A percentile compares a stretch with the other conserved stretches of the same genome.
Conservation (phyloP, 2,888 invertebrate species). For the Pheosia tremula region DNA sequence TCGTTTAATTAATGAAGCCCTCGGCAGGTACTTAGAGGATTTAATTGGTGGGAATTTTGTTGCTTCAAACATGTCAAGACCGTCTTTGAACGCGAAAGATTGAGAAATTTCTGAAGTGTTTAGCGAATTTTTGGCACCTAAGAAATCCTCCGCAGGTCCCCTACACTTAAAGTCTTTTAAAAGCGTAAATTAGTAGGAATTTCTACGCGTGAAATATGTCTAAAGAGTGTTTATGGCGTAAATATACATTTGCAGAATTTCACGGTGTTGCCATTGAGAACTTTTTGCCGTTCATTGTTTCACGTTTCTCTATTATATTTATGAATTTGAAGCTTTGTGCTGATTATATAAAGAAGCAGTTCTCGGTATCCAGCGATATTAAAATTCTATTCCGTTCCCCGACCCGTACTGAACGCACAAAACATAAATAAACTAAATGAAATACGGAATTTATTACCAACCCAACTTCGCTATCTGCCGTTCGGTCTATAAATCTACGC, state of each 20-base stretch:
- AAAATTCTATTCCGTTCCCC: conserved; percentile 10
- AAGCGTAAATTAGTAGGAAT: background rate
- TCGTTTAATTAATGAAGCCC: conserved; percentile 71
- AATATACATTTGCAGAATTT: background rate
- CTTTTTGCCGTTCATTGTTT: no score
- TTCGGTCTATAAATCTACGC: conserved; percentile 27
- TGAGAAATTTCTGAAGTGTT: conserved; percentile 3
- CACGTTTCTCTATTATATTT: no score
- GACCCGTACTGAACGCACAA: no score
- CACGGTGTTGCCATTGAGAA: no score
- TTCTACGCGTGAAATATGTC: background rate
- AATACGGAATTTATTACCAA: conserved; percentile 32
- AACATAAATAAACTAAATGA: conserved; percentile 21
- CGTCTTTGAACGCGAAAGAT: background rate
- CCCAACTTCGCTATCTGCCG: conserved; percentile 31
- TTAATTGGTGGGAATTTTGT: conserved; percentile 39
- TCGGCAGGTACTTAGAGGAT: conserved; percentile 36
- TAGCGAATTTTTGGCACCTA: background rate
- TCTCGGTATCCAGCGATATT: background rate
- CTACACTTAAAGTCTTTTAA: background rate
- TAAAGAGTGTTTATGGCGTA: no score
- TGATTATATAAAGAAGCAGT: no score
- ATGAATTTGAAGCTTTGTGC: no score
- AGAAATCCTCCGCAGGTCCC: background rate
- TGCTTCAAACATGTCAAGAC: conserved; percentile 30